Evolutionary conservation across 2,888 invertebrate species (phyloP), one percentile per base, ranked within the genome.

Genomic region (Entomobrya multifasciata): DNA sequence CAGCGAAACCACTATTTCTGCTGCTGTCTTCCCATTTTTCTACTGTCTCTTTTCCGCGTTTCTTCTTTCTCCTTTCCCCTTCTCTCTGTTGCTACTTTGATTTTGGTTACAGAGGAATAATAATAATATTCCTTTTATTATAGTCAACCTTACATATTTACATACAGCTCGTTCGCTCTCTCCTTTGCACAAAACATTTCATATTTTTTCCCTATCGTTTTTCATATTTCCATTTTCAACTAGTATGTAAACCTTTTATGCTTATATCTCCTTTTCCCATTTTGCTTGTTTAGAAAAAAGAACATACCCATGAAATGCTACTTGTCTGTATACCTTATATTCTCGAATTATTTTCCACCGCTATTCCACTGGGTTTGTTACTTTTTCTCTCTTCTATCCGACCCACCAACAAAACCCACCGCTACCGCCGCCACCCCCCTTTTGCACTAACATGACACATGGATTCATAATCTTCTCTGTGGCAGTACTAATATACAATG

Each of bases 371-470:
- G 30, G 30, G 10, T 65, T 65, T 30, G 8, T 49, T 52, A 62
- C 30, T 27, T 36, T 36, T 36, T 8, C 8, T 36, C 36, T n/a
- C n/a, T n/a, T n/a, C n/a, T n/a, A 36, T 36, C 36, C 36, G 36
- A 36, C 8, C 36, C 36, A 36, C 36, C 5, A 36, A 36, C 4
- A 36, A 36, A 6, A 36, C 8, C 60, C 44, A 36, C 44, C 36
- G 6, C 76, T 55, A 55, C 57, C 78, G 11, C 47, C 49, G 4
- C 36, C 36, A 6, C 36, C 8, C 36, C 8, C 36, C 36, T 8
- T 36, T 36, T 62, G 47, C 67, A 36, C 62, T 60, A 57, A 79
- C 49, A 79, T 77, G 60, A 77, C 80, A 80, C 80, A 80, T 57
- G 72, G 60, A 72, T 72, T 72, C 72, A 72, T 81, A 81, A 81